These are phyloP conservation scores for Pampusana beccarii DNA, from an alignment of 2,113 vertebrate genomes.

Conservation along the genomic window DNA sequence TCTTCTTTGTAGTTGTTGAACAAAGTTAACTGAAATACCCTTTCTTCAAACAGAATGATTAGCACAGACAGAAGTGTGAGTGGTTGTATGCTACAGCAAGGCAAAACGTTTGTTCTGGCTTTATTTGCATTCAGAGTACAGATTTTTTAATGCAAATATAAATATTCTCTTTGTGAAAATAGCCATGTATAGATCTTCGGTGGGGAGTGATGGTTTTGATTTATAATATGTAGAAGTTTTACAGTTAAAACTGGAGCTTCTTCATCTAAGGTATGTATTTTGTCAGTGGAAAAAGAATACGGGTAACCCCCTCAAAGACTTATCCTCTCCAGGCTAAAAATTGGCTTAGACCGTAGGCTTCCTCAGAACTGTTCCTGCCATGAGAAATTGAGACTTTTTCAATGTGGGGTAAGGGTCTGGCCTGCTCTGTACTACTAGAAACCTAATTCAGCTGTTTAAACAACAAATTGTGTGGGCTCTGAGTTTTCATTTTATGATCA, in stretches of 20 bases:
- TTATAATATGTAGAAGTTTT: background rate
- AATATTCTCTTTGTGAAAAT: background rate
- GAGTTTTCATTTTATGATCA: background rate
- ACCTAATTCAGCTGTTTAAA: background rate
- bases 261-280: background rate
- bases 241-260: background rate
- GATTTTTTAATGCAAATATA: background rate
- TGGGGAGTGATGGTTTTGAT: background rate
- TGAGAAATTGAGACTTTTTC: background rate
- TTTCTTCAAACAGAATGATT: conserved; percentile 26
- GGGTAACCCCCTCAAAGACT: background rate
- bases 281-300: background rate
- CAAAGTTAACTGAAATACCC: conserved; percentile 37
- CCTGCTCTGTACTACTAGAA: background rate
- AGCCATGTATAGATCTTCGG: background rate
- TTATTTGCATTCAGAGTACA: background rate
- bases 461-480: background rate
- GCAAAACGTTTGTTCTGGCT: background rate
- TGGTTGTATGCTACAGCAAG: background rate
- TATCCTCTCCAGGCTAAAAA: background rate
- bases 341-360: background rate
- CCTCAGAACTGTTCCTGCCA: background rate
- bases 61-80: background rate
- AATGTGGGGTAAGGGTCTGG: fast-evolving
- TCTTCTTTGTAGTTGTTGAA: conserved; percentile 62